Base-by-base conservation (phyloP, 1,140 invertebrate genomes). In the Ceratosolen fusciceps region DNA sequence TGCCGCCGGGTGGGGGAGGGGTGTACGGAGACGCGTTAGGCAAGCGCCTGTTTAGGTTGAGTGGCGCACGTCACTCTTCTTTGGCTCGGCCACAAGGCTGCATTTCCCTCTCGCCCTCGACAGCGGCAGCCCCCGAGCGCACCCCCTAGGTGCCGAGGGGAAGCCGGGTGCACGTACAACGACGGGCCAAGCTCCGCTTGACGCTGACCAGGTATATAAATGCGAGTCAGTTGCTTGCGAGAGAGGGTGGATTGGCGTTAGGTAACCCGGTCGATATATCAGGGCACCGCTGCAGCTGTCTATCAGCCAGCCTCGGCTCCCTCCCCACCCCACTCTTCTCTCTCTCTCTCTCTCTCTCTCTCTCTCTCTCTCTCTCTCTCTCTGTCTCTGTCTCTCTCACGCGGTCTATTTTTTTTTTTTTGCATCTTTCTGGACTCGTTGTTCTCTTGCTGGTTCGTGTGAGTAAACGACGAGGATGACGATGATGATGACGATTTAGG, bases 221-320 rank as follows among this genome's bases (percentile, higher is more conserved):
- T 79, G 62, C 68, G 71, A 73, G 49, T 58, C 34, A 31, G 71
- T 37, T 39, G 56, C 29, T 60, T 39, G 21, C 70, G 24, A 37
- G 58, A 77, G 67, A 74, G 71, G 77, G 77, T 74, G 62, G 60
- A 79, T 74, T 68, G 79, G 79, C 62, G 79, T 80, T 75, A 62
- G 73, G 73, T 75, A 80, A 77, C 84, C 86, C 81, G 88, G 88
- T 89, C 88, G 88, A 89, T 89, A 89, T 89, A 89, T 88, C 88
- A 89, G 88, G 88, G 88, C 86, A 88, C 86, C 85, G 87, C 83
- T 89, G 88, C 88, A 89, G 86, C 87, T 89, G 87, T 89, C 88
- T 88, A 87, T 89, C 88, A 89, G 88, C 83, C 84, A 86, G 43
- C 49, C 73, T 39, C 29, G 73, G 56, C 62, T 74, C 54, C 62